Evolutionary conservation across 2,113 vertebrate genomes (phyloP).

Genomic region (Camelus dromedarius): DNA sequence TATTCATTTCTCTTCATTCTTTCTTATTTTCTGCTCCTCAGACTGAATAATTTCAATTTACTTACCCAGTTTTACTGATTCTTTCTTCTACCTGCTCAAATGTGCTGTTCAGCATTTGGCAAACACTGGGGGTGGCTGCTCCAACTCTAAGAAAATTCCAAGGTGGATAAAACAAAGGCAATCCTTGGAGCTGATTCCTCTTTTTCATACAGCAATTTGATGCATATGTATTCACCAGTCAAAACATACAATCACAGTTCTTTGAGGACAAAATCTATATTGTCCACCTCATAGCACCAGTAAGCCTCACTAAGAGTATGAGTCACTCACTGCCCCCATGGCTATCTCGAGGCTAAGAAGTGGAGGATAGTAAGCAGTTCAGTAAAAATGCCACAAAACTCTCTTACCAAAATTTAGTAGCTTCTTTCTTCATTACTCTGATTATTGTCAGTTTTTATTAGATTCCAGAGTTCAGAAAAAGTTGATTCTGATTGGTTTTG

Average conservation of each 20-base stretch:
- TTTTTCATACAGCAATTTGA: neutral
- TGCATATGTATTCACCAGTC: neutral
- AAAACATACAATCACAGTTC: neutral
- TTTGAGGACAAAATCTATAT: conserved; percentile 6
- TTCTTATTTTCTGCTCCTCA: neutral
- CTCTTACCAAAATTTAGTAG: neutral
- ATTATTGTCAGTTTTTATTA: neutral
- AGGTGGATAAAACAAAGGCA: neutral
- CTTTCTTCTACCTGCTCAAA: neutral
- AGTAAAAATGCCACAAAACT: neutral
- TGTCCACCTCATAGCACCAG: neutral
- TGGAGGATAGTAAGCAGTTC: neutral
- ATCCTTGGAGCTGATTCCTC: neutral
- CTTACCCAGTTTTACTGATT: neutral
- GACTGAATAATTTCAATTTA: neutral
- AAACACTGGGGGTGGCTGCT: neutral
- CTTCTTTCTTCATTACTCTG: neutral
- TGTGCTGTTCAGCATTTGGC: neutral
- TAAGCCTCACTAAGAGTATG: neutral
- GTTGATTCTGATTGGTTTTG: neutral
- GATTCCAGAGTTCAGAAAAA: neutral
- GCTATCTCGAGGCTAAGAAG: neutral
- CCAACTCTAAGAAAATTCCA: neutral
- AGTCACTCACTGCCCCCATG: neutral
- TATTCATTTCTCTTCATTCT: neutral